Evolutionary conservation across 2,113 vertebrate species (phyloP), one percentile per base, ranked within the genome.

Genomic region (Aleadryas rufinucha): DNA sequence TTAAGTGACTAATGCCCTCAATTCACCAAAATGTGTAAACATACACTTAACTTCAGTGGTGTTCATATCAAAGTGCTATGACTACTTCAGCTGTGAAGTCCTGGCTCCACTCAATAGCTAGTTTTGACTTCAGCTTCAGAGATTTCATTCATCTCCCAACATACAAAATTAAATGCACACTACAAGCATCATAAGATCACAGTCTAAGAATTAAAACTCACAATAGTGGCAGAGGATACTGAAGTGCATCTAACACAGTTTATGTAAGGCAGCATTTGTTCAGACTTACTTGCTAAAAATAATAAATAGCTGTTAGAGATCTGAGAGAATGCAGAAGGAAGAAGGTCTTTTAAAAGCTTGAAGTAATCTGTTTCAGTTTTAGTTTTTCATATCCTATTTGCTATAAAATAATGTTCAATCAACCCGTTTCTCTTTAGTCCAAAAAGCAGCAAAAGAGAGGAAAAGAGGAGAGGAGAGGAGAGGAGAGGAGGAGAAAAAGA

Each of bases 361-460:
- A 49, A 64, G 39, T 96, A 84, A 92, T 96, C 47, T 93, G 90
- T 92, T 95, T 93, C 93, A 70, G 71, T 95, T 96, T 94, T 96
- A 90, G 42, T 88, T 95, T 94, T 92, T 91, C 82, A 93, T 96
- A 95, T 59, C 75, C 82, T 88, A 92, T 93, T 94, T 93, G 68
- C 56, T 86, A 89, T 87, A 94, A 94, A 96, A 84, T 90, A 81
- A 88, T 89, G 39, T 90, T 95, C 47, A 80, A 49, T 85, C 59
- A 91, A 72, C 42, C 56, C 59, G 41, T 74, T 93, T 84, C 91
- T 85, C 70, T 76, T 56, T 44, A 85, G 69, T 71, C 57, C n/a
- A 79, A 87, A 60, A 68, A 70, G 35, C 16, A 80, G 30, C 6
- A 54, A 41, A 26, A 20, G 10, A 27, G 8, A 52, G 3, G 22